Base-by-base conservation (phyloP, 1,140 invertebrate species). In the Acromyrmex heyeri region DNA sequence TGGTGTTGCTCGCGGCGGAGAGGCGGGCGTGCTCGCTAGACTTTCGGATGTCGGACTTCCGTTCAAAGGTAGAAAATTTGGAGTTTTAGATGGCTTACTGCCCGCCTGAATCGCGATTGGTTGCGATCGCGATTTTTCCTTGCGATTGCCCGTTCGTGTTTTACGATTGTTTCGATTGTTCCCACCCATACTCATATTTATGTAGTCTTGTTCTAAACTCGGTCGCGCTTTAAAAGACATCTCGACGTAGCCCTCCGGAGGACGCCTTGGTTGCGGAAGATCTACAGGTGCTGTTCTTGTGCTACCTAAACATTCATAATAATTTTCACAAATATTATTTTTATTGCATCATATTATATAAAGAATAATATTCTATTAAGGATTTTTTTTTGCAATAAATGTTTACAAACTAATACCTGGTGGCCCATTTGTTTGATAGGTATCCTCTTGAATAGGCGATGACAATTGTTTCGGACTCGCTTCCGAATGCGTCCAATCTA, bases 201-300 rank as follows among this genome's bases (percentile, higher is more conserved):
- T 95, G 38, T 95, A 95, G 27, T 95, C 94, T 65, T 95, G 94
- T 61, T 95, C 94, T 12, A 93, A 77, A 57, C 77, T 93, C 27
- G 90, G 91, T 69, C 94, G 93, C 0, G 91, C 67, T 79, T 95
- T 95, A 48, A 95, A 96, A 0, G 95, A 95, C 96, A 97, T 97
- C 85, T 97, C 96, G 2, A 97, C 96, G 88, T 97, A 97, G 53
- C 96, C 96, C 27, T 96, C 96, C 1, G 94, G 94, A 5, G 95
- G 92, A 64, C 94, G 94, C n/a, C 95, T 93, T 7, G 95, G 93
- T 44, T 95, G 93, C 6, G 94, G 95, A 72, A 95, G 93, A 89
- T 95, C 94, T 30, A 96, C 91, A 6, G 95, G 93, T 24, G 94
- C 93, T 6, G 95, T 95, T 91, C 93, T 93, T 24, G 86, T 93